Evolutionary conservation across 1,140 invertebrate species (phyloP).

Genomic region (Coenobita brevimanus): DNA sequence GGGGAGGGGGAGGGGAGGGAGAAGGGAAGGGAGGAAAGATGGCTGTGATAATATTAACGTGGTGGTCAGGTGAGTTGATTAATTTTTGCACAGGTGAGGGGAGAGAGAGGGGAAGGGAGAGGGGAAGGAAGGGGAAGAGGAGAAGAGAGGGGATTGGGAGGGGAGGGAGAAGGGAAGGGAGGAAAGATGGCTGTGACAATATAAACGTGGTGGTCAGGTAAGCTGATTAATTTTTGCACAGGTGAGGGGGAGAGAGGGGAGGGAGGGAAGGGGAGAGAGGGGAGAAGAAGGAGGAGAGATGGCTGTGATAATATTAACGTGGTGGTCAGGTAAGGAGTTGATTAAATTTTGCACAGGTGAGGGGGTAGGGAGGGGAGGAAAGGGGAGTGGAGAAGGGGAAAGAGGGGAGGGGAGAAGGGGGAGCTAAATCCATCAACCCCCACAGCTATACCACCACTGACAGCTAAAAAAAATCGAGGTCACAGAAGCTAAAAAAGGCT

Average conservation of each 20-base stretch:
- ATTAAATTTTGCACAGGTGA: background rate
- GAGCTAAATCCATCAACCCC: too few relatives aligned
- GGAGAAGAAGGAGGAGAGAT: background rate
- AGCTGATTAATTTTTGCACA: too few relatives aligned
- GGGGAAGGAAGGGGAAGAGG: background rate
- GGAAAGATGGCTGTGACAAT: slow-evolving; percentile 71
- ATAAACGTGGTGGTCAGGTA: slow-evolving; percentile 74
- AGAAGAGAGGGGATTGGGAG: background rate
- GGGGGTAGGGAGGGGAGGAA: background rate
- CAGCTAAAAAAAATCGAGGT: too few relatives aligned
- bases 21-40: background rate
- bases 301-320: background rate
- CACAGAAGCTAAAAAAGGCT: too few relatives aligned
- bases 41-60: background rate
- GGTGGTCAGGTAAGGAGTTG: background rate
- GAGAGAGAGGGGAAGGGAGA: background rate
- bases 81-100: background rate
- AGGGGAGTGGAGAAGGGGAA: background rate
- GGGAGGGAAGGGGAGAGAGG: too few relatives aligned
- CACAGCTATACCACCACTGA: too few relatives aligned
- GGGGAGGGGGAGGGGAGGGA: background rate
- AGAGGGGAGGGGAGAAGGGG: background rate
- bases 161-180: background rate
- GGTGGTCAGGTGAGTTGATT: background rate
- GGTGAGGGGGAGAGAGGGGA: background rate